Evolutionary conservation across 2,113 vertebrate species (phyloP).

Genomic region (Hiodon tergisus): DNA sequence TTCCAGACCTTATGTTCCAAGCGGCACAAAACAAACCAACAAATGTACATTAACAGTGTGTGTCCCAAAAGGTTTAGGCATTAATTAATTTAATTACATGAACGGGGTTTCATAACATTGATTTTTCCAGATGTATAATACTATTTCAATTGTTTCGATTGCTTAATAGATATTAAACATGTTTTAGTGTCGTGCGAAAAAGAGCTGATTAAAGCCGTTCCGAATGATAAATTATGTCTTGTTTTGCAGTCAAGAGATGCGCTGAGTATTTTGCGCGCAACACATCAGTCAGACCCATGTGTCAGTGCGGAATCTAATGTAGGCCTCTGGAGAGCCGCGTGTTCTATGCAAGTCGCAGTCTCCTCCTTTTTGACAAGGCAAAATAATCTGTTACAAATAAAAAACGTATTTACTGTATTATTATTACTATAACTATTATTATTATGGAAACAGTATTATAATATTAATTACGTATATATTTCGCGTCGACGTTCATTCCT

Average conservation of each 20-base stretch:
- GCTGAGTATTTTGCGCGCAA: neutral
- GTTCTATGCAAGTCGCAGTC: neutral
- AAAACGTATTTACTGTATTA: too few relatives aligned
- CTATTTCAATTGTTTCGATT: too few relatives aligned
- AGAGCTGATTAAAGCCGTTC: too few relatives aligned
- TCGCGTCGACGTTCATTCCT: too few relatives aligned
- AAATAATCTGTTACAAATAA: too few relatives aligned
- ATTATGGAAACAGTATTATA: too few relatives aligned
- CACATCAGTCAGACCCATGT: neutral
- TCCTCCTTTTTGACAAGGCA: neutral
- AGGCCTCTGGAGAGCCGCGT: too few relatives aligned
- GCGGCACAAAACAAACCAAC: slow-evolving; percentile 17
- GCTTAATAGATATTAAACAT: neutral
- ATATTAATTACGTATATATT: too few relatives aligned
- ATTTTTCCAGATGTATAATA: too few relatives aligned
- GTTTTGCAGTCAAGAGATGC: neutral
- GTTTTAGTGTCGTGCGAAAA: too few relatives aligned
- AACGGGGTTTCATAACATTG: too few relatives aligned
- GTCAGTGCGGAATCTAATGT: neutral
- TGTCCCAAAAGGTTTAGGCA: neutral
- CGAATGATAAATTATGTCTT: neutral
- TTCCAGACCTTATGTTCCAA: slow-evolving; percentile 61
- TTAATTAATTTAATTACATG: neutral
- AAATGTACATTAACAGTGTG: slow-evolving; percentile 6
- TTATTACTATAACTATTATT: too few relatives aligned